A percentile compares a stretch with the other conserved stretches of the same genome.
phyloP scores from a whole-genome alignment of 2,113 vertebrate genomes.

The Patagioenas fasciata region DNA sequence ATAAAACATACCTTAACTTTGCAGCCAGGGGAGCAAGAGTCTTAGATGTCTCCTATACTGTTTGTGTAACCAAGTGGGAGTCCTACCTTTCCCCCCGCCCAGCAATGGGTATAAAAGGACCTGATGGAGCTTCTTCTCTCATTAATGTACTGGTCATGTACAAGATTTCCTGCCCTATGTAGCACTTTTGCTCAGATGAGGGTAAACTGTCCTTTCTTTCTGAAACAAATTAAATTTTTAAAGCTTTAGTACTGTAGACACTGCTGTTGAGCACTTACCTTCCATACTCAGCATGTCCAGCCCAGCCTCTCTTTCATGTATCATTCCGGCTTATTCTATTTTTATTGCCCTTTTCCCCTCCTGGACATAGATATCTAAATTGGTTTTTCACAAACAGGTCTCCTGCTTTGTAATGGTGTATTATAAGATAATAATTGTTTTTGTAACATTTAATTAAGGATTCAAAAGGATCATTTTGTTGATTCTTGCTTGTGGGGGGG shows the following conservation, averaged over 20 bases:
- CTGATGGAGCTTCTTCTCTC: not conserved
- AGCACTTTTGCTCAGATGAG: not conserved
- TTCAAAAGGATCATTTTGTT: constrained; percentile 38
- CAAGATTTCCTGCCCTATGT: not conserved
- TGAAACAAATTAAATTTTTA: not conserved
- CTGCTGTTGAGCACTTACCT: not conserved
- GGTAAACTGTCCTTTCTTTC: not conserved
- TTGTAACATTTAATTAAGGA: constrained; percentile 62
- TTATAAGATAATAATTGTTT: constrained; percentile 7
- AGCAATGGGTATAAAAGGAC: not conserved
- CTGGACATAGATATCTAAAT: not conserved
- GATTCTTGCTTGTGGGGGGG: constrained; percentile 45
- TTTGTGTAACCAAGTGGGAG: not conserved
- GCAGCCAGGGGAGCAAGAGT: not conserved
- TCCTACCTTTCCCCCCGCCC: not conserved
- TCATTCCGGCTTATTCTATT: not conserved
- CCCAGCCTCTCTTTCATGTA: not conserved
- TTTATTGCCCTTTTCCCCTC: not conserved
- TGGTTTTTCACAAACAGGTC: not conserved
- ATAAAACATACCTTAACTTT: not conserved
- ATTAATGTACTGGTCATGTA: not conserved
- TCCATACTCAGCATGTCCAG: not conserved
- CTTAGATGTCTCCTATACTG: not conserved
- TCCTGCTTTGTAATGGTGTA: constrained; percentile 15
- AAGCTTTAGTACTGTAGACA: not conserved